Percentiles rank a stretch among this genome's conserved stretches.
These are phyloP conservation scores for Coccyzus lansbergi DNA, from an alignment of 2,797 vertebrate species.

Conservation along the genomic window DNA sequence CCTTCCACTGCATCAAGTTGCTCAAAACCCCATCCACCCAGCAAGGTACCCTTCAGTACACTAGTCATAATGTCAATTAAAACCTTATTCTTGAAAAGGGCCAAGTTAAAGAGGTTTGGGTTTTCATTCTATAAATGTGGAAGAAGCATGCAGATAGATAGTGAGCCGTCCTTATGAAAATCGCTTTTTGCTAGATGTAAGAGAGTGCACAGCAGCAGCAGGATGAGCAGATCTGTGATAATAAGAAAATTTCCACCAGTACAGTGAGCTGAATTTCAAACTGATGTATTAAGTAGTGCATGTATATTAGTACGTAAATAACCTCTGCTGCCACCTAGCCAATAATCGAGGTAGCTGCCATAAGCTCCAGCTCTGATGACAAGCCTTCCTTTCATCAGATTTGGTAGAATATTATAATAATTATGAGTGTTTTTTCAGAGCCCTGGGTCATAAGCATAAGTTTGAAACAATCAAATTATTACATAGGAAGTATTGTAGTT, in stretches of 20 bases:
- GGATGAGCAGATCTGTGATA: background rate
- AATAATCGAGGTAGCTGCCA: background rate
- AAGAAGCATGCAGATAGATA: background rate
- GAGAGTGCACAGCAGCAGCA: background rate
- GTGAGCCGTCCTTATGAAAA: background rate
- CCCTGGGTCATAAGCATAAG: background rate
- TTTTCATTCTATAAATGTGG: background rate
- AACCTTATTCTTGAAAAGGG: background rate
- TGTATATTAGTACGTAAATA: background rate
- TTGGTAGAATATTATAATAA: background rate
- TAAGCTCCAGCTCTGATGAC: background rate
- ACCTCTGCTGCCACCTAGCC: conserved; percentile 39
- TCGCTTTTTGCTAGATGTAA: background rate
- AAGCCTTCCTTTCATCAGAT: background rate
- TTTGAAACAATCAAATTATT: background rate
- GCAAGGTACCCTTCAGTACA: too few relatives aligned
- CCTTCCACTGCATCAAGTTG: too few relatives aligned
- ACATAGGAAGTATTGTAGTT: background rate
- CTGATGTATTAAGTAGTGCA: background rate
- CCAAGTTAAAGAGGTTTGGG: background rate
- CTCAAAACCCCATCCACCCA: too few relatives aligned
- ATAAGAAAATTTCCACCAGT: background rate
- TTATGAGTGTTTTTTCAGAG: background rate
- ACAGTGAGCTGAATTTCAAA: background rate
- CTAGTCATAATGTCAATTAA: background rate